Evolutionary conservation across 2,113 vertebrate genomes (phyloP).

Genomic region (Amia ocellicauda): DNA sequence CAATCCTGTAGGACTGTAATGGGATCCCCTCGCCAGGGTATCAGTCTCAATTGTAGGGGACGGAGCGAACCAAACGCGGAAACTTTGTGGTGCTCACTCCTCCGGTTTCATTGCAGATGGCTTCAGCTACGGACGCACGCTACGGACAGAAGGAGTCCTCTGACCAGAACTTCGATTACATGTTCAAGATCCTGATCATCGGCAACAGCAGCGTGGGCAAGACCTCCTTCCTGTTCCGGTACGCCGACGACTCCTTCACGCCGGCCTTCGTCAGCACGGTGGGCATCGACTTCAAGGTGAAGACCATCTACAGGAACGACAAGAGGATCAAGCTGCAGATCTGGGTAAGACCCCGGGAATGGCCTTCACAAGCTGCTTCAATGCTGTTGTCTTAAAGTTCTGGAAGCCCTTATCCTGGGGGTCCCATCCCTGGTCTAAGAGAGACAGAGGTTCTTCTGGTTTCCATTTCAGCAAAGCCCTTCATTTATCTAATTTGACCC

Average conservation of each 20-base stretch:
- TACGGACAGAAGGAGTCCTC: slow-evolving; percentile 85
- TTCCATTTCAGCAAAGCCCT: too few species aligned
- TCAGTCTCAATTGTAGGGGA: too few species aligned
- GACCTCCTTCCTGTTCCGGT: slow-evolving; percentile 86
- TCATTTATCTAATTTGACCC: too few species aligned
- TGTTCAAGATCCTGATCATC: slow-evolving; percentile 89
- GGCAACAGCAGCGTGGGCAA: slow-evolving; percentile 87
- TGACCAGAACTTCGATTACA: slow-evolving; percentile 84
- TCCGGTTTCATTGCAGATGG: slow-evolving; percentile 71
- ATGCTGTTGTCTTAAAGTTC: too few species aligned
- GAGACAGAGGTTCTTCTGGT: too few species aligned
- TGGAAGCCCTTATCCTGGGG: too few species aligned
- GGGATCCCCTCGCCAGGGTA: too few species aligned
- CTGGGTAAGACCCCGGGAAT: slow-evolving; percentile 74
- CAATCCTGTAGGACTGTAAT: too few species aligned
- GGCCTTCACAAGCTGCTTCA: too few species aligned
- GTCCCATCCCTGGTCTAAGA: too few species aligned
- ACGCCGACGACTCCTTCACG: slow-evolving; percentile 82
- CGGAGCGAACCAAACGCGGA: too few species aligned
- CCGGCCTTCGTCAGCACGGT: slow-evolving; percentile 85
- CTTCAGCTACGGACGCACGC: slow-evolving; percentile 84
- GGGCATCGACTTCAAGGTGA: slow-evolving; percentile 88
- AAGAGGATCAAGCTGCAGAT: slow-evolving; percentile 88
- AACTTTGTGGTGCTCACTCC: too few species aligned
- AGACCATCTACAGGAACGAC: slow-evolving; percentile 83